Conservation (phyloP, 1,140 invertebrate genomes). For the Drosophila neocordata region DNA sequence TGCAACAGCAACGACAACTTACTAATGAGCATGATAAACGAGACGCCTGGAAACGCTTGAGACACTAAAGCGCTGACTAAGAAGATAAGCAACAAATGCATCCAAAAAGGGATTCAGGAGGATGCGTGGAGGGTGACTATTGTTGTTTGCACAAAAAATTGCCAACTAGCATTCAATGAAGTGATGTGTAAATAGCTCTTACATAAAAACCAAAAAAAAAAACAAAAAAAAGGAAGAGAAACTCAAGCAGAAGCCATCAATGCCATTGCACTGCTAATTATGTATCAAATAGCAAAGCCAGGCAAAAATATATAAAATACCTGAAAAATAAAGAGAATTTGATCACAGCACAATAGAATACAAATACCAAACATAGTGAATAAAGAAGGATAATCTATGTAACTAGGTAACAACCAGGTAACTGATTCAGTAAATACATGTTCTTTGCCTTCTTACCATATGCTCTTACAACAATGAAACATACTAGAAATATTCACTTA, state of each 20-base stretch:
- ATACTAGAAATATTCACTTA: too few species aligned
- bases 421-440: too few species aligned
- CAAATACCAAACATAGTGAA: not conserved
- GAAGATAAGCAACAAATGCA: conserved; percentile 10
- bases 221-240: too few species aligned
- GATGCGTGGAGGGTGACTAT: too few species aligned
- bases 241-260: conserved; percentile 3
- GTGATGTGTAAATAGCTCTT: conserved; percentile 68
- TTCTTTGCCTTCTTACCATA: too few species aligned
- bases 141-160: not conserved
- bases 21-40: conserved; percentile 60
- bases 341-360: not conserved
- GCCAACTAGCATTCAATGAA: conserved; percentile 36
- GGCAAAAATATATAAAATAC: not conserved
- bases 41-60: conserved; percentile 16
- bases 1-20: conserved; percentile 35
- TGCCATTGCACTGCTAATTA: conserved; percentile 50
- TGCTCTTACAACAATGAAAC: too few species aligned
- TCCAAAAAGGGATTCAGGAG: too few species aligned
- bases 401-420: too few species aligned
- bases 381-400: too few species aligned
- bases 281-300: conserved; percentile 36
- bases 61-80: conserved; percentile 8
- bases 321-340: not conserved
- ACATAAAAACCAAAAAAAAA: conserved; percentile 14